These are phyloP conservation scores for Rhinopomastus cyanomelas DNA, from an alignment of 2,113 vertebrate species.

Conservation along the genomic window DNA sequence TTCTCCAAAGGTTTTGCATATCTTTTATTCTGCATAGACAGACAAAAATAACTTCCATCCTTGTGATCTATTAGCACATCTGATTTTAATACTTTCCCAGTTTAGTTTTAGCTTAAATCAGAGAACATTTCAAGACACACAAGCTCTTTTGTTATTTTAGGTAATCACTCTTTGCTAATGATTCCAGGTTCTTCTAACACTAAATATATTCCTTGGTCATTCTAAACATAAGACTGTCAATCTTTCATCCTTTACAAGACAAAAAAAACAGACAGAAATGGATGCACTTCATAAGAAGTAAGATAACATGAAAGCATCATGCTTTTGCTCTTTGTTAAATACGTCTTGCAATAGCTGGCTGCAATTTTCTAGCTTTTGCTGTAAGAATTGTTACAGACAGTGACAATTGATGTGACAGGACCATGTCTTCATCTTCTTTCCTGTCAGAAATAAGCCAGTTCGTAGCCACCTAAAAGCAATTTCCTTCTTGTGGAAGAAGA, in stretches of 20 bases:
- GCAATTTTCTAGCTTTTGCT: background rate
- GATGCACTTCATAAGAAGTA: background rate
- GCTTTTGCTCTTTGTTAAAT: background rate
- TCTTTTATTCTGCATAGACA: background rate
- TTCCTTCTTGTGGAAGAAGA: background rate
- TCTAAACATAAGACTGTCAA: background rate
- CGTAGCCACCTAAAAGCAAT: background rate
- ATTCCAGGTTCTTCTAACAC: background rate
- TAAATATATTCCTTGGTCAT: background rate
- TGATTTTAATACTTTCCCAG: background rate
- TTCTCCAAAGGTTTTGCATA: background rate
- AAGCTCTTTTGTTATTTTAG: background rate
- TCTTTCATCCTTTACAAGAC: background rate
- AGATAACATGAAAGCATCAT: background rate
- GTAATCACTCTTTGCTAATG: background rate
- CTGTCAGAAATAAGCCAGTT: background rate
- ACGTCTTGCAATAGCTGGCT: background rate
- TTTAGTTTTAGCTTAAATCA: background rate
- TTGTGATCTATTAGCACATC: background rate
- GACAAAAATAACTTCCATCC: background rate
- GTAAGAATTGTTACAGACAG: background rate
- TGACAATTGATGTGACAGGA: background rate
- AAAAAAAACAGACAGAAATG: background rate
- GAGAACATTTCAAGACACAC: background rate
- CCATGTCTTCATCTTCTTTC: background rate